A percentile compares a stretch with the other conserved stretches of the same genome.
These are phyloP conservation scores for Mongoloraphidia duomilia DNA, from an alignment of 2,888 invertebrate species.

Conservation along the genomic window DNA sequence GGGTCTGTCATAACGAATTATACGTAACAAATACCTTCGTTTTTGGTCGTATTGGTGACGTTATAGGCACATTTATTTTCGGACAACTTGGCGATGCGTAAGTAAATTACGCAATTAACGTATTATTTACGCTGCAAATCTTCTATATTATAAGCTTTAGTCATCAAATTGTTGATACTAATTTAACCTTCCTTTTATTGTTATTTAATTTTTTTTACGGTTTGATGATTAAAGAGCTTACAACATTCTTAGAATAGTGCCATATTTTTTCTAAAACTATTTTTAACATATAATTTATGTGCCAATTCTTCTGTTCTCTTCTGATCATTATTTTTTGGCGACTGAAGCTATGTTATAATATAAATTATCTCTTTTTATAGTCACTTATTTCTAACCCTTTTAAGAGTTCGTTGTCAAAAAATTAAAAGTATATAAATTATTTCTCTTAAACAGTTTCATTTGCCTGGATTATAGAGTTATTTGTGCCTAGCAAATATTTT, in stretches of 20 bases:
- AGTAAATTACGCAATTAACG: conserved; percentile 15
- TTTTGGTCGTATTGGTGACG: conserved; percentile 35
- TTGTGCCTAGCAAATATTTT: too few relatives aligned
- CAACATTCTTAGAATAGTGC: too few relatives aligned
- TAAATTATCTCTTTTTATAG: conserved; percentile 4
- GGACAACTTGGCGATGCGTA: conserved; percentile 43
- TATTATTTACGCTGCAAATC: background rate
- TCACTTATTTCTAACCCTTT: conserved; percentile 5
- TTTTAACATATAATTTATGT: too few relatives aligned
- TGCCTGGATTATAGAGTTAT: too few relatives aligned
- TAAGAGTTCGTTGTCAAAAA: background rate
- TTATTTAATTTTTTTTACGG: too few relatives aligned
- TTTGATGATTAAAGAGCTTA: too few relatives aligned
- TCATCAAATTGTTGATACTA: conserved; percentile 1
- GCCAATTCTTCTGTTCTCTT: too few relatives aligned
- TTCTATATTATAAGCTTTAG: background rate
- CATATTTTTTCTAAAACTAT: too few relatives aligned
- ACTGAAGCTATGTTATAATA: too few relatives aligned
- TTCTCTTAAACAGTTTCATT: too few relatives aligned
- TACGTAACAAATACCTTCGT: conserved; percentile 39
- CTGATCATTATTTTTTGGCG: too few relatives aligned
- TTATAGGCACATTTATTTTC: conserved; percentile 38
- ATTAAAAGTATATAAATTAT: background rate
- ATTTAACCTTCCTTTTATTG: conserved; percentile 1
- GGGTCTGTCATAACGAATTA: conserved; percentile 40